Percentiles rank a stretch among this genome's conserved stretches.
phyloP scores from a whole-genome alignment of 37 sponge, comb jelly and placozoan species.

The Agelas oroides region DNA sequence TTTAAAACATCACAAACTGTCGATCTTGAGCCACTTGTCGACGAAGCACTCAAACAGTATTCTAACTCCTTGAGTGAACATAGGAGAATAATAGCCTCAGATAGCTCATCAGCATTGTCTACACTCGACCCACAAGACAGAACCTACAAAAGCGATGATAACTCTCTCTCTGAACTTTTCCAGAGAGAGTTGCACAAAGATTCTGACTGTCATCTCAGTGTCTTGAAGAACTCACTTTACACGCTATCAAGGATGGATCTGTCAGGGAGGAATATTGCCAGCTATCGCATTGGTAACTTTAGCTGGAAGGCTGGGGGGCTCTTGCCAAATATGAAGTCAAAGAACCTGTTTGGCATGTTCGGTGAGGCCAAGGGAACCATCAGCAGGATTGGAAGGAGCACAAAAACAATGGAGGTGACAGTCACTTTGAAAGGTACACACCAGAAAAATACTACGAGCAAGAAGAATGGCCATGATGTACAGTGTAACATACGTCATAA shows the following conservation, averaged over 20 bases:
- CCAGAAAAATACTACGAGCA: not conserved
- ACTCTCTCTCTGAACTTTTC: no score
- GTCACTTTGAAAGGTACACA: slow-evolving; percentile 60
- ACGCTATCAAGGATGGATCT: slow-evolving; percentile 11
- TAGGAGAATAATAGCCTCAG: not conserved
- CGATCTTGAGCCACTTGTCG: slow-evolving; percentile 52
- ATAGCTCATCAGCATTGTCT: no score
- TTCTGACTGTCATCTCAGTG: no score
- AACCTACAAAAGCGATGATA: no score
- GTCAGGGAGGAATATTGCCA: slow-evolving; percentile 18
- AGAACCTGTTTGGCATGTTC: slow-evolving; percentile 39
- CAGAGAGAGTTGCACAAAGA: no score
- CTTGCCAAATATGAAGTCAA: not conserved
- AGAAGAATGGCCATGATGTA: no score
- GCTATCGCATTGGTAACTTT: slow-evolving; percentile 29
- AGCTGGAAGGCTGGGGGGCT: slow-evolving; percentile 51
- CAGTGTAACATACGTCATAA: no score
- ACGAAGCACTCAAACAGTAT: slow-evolving; percentile 33
- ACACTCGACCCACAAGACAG: no score
- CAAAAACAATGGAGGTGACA: not conserved
- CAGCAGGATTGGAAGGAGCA: not conserved
- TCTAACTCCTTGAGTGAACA: slow-evolving; percentile 36
- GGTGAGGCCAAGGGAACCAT: not conserved
- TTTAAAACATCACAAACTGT: slow-evolving; percentile 44
- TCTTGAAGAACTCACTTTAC: not conserved